Evolutionary conservation across 2,888 invertebrate genomes (phyloP).

Genomic region (Xylocampa areola): DNA sequence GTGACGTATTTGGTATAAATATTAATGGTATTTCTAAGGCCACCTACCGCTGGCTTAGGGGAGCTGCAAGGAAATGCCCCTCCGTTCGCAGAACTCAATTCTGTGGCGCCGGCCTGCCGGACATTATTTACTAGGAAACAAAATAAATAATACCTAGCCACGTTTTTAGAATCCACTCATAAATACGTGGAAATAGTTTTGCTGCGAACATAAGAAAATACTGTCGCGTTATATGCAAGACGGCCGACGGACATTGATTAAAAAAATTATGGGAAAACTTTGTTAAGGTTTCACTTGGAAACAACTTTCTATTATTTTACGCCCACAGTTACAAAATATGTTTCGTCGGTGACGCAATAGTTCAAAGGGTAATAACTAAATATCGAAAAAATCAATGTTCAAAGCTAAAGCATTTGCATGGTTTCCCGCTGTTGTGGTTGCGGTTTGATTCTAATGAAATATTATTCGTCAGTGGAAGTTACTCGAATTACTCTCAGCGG

Average conservation of each 20-base stretch:
- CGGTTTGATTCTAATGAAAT: conserved; percentile 68
- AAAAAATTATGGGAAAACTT: not conserved
- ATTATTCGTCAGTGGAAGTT: conserved; percentile 66
- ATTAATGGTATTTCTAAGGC: conserved; percentile 80
- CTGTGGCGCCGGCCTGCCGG: conserved; percentile 79
- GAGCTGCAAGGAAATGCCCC: conserved; percentile 80
- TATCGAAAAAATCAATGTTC: conserved; percentile 65
- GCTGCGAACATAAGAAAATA: conserved; percentile 35
- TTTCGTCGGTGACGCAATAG: conserved; percentile 29
- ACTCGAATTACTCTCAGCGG: conserved; percentile 61
- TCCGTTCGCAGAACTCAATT: conserved; percentile 83
- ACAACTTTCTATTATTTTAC: conserved; percentile 1
- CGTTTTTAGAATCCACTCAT: conserved; percentile 72
- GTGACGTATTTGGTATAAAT: conserved; percentile 74
- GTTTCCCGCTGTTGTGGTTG: conserved; percentile 73
- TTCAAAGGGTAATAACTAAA: conserved; percentile 48
- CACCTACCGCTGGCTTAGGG: conserved; percentile 69
- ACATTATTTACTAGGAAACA: conserved; percentile 77
- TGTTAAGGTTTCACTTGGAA: conserved; percentile 2
- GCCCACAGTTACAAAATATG: conserved; percentile 7
- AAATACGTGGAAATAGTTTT: conserved; percentile 63
- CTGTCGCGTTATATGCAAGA: conserved; percentile 7
- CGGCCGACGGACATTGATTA: not conserved
- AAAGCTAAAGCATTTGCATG: conserved; percentile 59
- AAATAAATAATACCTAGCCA: conserved; percentile 82